phyloP scores from a whole-genome alignment of 2,797 vertebrate species.

The Pangasius macronema region DNA sequence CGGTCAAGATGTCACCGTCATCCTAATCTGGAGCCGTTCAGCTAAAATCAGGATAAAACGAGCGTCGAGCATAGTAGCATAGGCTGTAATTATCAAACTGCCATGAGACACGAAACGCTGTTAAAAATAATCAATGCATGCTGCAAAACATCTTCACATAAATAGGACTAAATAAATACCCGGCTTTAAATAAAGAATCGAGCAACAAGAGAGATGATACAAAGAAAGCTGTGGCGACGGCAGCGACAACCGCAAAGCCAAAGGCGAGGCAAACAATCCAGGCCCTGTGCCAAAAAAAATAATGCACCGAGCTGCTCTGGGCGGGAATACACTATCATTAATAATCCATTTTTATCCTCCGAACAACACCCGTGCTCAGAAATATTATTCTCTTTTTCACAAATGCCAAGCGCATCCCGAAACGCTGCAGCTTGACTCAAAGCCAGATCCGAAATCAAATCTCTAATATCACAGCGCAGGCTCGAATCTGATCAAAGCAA shows the following conservation, averaged over 20 bases:
- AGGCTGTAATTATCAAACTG: conserved; percentile 20
- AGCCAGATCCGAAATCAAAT: conserved; percentile 2
- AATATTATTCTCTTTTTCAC: conserved; percentile 7
- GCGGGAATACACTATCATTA: conserved; percentile 35
- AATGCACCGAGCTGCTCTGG: neutral
- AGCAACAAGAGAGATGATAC: conserved; percentile 15
- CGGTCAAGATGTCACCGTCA: conserved; percentile 15
- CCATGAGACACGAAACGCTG: neutral
- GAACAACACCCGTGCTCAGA: conserved; percentile 6
- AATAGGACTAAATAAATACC: conserved; percentile 17
- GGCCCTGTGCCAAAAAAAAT: conserved; percentile 28
- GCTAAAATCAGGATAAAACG: neutral
- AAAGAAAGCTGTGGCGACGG: conserved; percentile 7
- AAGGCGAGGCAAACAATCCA: neutral
- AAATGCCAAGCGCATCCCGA: conserved; percentile 1
- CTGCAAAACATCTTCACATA: conserved; percentile 3
- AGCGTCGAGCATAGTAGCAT: no score
- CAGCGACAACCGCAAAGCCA: neutral
- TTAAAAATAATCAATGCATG: conserved; percentile 8
- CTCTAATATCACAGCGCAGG: neutral
- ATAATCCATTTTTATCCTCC: conserved; percentile 50
- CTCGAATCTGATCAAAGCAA: conserved; percentile 1
- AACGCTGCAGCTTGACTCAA: neutral
- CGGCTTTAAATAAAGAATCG: neutral
- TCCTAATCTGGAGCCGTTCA: neutral